A percentile compares a stretch with the other conserved stretches of the same genome.
phyloP scores from a whole-genome alignment of 2,888 invertebrate genomes.

The Acholoe squamosa region DNA sequence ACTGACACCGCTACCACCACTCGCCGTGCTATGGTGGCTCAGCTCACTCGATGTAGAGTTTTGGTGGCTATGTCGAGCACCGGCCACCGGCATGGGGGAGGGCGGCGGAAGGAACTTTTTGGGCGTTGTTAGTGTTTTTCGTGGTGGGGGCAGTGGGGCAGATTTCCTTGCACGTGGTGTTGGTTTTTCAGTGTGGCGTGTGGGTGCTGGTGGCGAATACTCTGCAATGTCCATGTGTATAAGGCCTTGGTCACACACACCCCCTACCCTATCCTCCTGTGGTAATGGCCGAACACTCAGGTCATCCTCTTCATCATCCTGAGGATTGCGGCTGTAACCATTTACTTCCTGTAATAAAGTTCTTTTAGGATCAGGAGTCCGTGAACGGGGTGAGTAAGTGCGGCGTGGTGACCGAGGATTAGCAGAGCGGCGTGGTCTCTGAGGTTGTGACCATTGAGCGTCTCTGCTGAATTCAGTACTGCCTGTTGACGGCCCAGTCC shows the following conservation, averaged over 20 bases:
- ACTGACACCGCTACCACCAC: not conserved
- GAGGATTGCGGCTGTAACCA: not conserved
- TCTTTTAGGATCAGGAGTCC: conserved; percentile 6
- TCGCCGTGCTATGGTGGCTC: conserved; percentile 13
- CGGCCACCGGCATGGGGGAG: not conserved
- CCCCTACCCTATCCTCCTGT: not conserved
- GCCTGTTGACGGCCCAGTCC: not conserved
- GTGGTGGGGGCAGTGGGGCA: conserved; percentile 37
- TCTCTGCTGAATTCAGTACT: not conserved
- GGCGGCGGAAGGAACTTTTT: conserved; percentile 24
- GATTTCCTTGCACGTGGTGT: not conserved
- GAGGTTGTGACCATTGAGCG: not conserved
- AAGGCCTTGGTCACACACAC: not conserved
- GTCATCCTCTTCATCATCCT: not conserved
- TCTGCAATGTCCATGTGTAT: not conserved
- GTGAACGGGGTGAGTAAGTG: conserved; percentile 5
- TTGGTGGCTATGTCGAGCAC: conserved; percentile 39
- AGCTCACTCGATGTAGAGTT: conserved; percentile 56
- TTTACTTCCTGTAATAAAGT: not conserved
- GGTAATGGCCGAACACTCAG: conserved; percentile 19
- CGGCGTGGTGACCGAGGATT: not conserved
- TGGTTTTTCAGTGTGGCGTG: not conserved
- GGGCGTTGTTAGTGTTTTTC: conserved; percentile 35
- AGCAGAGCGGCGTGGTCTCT: not conserved
- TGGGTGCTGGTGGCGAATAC: not conserved